A percentile compares a stretch with the other conserved stretches of the same genome.
phyloP scores from a whole-genome alignment of 2,797 vertebrate species.

The Ctenosaura bakeri region DNA sequence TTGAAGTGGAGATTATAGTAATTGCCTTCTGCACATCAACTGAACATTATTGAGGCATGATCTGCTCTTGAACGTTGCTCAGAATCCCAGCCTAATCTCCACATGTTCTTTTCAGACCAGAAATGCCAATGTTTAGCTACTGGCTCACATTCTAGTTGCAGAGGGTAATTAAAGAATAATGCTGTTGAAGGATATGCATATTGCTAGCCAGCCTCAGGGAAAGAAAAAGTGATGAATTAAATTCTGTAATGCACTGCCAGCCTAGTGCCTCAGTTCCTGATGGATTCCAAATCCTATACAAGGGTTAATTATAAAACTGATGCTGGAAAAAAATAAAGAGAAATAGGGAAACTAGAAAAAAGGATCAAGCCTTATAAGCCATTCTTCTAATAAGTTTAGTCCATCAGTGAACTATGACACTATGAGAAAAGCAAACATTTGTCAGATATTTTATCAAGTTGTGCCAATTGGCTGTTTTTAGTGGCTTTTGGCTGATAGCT shows the following conservation, averaged over 20 bases:
- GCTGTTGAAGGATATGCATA: neutral
- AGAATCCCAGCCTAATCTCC: neutral
- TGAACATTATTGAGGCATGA: neutral
- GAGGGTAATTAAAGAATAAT: neutral
- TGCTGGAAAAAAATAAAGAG: slow-evolving; percentile 15
- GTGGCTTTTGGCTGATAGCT: slow-evolving; percentile 23
- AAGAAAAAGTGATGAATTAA: neutral
- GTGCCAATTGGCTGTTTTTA: slow-evolving; percentile 12
- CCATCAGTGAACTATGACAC: neutral
- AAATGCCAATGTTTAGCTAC: neutral
- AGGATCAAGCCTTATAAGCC: neutral
- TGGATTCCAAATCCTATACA: slow-evolving; percentile 56
- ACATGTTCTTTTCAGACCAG: neutral
- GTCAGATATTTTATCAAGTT: neutral
- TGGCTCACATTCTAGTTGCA: fast-evolving
- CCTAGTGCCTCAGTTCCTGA: neutral
- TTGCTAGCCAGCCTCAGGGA: neutral
- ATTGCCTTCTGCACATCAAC: neutral
- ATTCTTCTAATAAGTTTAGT: slow-evolving; percentile 47
- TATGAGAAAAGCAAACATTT: slow-evolving; percentile 51
- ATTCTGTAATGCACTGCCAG: neutral
- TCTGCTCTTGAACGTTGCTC: neutral
- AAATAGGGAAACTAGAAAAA: neutral
- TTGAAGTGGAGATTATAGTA: neutral
- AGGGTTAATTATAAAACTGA: slow-evolving; percentile 31